Evolutionary conservation across 2,888 invertebrate species (phyloP).

Genomic region (Drosophila falleni): DNA sequence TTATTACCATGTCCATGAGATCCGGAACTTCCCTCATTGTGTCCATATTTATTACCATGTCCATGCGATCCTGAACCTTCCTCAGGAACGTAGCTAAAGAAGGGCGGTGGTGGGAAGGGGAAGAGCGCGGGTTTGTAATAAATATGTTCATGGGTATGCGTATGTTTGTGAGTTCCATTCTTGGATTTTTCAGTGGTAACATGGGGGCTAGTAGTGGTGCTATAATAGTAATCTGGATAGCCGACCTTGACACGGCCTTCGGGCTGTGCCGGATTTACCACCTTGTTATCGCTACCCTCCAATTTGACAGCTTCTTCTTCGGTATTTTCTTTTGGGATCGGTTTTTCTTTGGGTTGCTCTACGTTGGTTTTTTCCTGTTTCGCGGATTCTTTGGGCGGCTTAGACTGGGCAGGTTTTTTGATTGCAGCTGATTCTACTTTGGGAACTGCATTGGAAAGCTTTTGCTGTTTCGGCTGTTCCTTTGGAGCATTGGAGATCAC

Average conservation of each 20-base stretch:
- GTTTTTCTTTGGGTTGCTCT: background rate
- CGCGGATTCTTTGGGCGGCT: background rate
- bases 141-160: conserved; percentile 13
- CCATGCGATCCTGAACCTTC: conserved; percentile 5
- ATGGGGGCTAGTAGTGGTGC: background rate
- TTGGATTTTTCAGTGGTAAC: background rate
- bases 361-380: too few species aligned
- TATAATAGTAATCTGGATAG: conserved; percentile 6
- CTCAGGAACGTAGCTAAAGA: conserved; percentile 5
- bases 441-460: background rate
- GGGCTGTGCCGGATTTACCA: background rate
- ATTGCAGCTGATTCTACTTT: background rate
- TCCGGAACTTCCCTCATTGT: background rate
- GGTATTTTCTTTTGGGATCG: background rate
- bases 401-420: background rate
- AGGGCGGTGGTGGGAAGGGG: conserved; percentile 23
- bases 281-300: conserved; percentile 18
- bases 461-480: background rate
- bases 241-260: conserved; percentile 17
- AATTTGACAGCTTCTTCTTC: conserved; percentile 1
- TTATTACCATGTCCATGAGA: conserved; percentile 23
- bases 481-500: background rate
- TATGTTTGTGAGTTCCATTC: background rate
- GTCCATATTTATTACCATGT: conserved; percentile 16
- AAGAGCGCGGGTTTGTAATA: conserved; percentile 37